Base-by-base conservation (phyloP, 2,113 vertebrate genomes). In the Rhea pennata region DNA sequence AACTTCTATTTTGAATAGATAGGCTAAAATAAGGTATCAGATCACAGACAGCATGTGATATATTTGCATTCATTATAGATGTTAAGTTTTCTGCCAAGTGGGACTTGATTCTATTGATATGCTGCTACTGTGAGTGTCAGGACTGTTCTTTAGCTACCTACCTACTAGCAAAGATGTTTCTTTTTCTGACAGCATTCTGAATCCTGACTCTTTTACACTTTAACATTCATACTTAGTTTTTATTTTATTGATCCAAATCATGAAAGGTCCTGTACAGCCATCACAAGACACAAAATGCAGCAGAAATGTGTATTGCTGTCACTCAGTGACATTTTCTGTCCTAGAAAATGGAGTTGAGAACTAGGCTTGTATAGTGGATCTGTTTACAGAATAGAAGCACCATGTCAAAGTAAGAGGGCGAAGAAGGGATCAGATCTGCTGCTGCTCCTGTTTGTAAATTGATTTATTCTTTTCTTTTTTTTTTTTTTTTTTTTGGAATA, bases 81-180 rank as follows among this genome's bases (percentile, higher is more conserved):
- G 56, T 77, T 92, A 94, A 88, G 42, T 69, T 93, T 88, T 81
- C 78, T 88, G 89, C 50, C 72, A 72, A 88, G 69, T 67, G 75
- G 79, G 66, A 76, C 72, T 92, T 70, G 50, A 40, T 87, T 96
- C 72, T 96, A 78, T n/a, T 86, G 53, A 58, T 29, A 13, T 79
- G 39, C 64, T 93, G 13, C 54, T 95, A 59, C 58, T 90, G 7
- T 56, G 39, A 77, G 39, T 84, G 62, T 95, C 58, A 90, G 83
- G 33, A 50, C 56, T 84, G 27, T 36, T 82, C 66, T 93, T 93
- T 59, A 58, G 36, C 61, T 79, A 3, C 2, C 59, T 90, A 24
- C 2, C 59, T 90, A 24, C 64, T 89, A 92, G 70, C 19, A 74
- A 72, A 88, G 46, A 33, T 31, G 6, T 8, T 90, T 86, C n/a